phyloP scores from a whole-genome alignment of 2,797 vertebrate species.

The Siniperca scherzeri region DNA sequence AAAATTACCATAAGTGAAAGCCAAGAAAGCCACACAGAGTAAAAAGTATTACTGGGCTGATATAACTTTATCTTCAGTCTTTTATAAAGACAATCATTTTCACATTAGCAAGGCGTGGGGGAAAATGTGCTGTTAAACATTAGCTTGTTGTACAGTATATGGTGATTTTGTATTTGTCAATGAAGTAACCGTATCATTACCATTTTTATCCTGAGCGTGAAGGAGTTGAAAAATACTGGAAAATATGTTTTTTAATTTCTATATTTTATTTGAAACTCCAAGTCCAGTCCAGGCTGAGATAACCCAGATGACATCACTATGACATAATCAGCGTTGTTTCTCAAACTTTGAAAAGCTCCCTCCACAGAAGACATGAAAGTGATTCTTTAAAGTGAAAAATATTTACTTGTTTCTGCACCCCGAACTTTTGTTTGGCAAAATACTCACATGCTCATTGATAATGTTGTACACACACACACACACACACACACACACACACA shows the following conservation, averaged over 20 bases:
- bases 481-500: slow-evolving; percentile 15
- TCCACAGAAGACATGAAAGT: not conserved
- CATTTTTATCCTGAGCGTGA: not conserved
- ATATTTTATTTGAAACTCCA: not conserved
- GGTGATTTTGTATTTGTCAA: too few species aligned
- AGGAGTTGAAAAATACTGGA: too few species aligned
- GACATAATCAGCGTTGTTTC: not conserved
- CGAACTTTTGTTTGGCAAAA: not conserved
- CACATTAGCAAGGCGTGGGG: too few species aligned
- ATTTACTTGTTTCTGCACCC: not conserved
- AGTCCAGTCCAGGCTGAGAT: not conserved
- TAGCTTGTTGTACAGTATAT: too few species aligned
- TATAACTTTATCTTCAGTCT: too few species aligned
- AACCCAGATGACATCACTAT: not conserved
- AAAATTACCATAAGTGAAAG: not conserved
- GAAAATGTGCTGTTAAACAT: too few species aligned
- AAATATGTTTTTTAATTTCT: too few species aligned
- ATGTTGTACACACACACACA: not conserved
- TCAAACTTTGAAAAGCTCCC: not conserved
- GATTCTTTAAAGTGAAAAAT: not conserved
- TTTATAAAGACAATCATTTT: not conserved
- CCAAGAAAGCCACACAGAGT: too few species aligned
- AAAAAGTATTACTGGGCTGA: too few species aligned
- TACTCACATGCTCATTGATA: not conserved
- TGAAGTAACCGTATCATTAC: not conserved